Percentiles rank a stretch among this genome's conserved stretches.
These are phyloP conservation scores for Rhogogaster chlorosoma DNA, from an alignment of 2,888 invertebrate genomes.

Conservation along the genomic window DNA sequence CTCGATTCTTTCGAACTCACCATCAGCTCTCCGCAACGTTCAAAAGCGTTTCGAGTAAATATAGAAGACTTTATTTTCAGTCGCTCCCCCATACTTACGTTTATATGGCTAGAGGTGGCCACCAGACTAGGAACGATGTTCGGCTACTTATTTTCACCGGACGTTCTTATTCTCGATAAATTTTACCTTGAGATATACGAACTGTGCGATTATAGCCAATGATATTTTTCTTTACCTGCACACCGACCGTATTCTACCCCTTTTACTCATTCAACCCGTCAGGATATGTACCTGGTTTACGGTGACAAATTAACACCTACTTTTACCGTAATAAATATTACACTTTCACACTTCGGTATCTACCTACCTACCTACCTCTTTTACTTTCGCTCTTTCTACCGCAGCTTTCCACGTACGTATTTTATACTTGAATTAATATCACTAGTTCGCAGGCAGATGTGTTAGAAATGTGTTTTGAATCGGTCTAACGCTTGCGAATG, in stretches of 20 bases:
- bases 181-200: background rate
- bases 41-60: conserved; percentile 33
- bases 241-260: background rate
- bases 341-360: conserved; percentile 3
- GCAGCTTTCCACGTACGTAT: background rate
- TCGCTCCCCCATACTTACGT: background rate
- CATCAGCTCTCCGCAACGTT: background rate
- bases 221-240: background rate
- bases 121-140: conserved; percentile 13
- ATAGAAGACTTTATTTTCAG: conserved; percentile 43
- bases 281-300: background rate
- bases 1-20: background rate
- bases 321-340: conserved; percentile 10
- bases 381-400: background rate
- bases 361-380: background rate
- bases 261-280: background rate
- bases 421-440: background rate
- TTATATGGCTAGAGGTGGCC: background rate
- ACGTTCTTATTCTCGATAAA: background rate
- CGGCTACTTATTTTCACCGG: background rate
- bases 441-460: background rate
- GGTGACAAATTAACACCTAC: background rate
- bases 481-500: background rate
- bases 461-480: background rate
- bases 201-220: background rate